Evolutionary conservation across 2,113 vertebrate species (phyloP).

Genomic region (Catharus fuscescens): DNA sequence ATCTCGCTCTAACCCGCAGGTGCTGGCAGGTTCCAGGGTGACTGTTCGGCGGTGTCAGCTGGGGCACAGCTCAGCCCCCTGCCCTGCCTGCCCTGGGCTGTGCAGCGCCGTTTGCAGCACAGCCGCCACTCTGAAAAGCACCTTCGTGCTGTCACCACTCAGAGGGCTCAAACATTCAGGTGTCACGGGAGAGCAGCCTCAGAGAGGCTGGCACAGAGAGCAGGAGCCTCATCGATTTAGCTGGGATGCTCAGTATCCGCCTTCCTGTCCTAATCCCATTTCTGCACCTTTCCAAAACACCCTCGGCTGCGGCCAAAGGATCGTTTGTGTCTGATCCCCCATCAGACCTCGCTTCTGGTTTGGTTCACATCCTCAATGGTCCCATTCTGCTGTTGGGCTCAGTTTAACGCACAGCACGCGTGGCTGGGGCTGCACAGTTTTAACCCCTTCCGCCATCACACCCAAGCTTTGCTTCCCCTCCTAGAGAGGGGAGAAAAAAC

Average conservation of each 20-base stretch:
- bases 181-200: fast-evolving
- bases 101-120: fast-evolving
- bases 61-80: background rate
- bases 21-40: background rate
- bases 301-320: background rate
- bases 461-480: background rate
- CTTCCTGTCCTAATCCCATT: background rate
- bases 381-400: background rate
- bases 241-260: background rate
- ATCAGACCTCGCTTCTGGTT: background rate
- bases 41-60: background rate
- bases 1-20: fast-evolving
- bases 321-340: background rate
- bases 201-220: background rate
- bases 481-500: fast-evolving
- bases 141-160: background rate
- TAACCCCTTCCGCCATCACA: background rate
- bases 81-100: background rate
- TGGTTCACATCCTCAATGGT: fast-evolving
- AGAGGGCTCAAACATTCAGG: background rate
- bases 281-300: background rate
- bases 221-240: background rate
- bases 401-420: background rate
- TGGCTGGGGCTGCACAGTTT: fast-evolving
- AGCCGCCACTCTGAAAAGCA: fast-evolving